Base-by-base conservation (phyloP, 2,888 invertebrate genomes). In the Cheilosia soror region DNA sequence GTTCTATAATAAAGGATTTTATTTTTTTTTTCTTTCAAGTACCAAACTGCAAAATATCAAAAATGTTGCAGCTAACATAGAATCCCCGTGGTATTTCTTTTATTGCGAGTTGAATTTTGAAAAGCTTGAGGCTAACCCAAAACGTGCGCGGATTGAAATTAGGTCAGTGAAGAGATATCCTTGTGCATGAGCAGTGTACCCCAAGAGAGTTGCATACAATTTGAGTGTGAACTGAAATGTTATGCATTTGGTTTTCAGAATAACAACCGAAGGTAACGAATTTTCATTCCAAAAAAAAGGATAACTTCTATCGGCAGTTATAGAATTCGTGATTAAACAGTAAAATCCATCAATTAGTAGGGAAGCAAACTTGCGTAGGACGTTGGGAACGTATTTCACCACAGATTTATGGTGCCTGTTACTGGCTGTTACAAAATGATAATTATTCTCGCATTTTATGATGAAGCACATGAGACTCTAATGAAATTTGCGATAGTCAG, bases 401-500 rank as follows among this genome's bases (percentile, higher is more conserved):
- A 25, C 37, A 4, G 60, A 51, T 71, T 60, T 40, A 58, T 60
- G 66, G 76, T 60, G 58, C 66, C 66, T 76, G 60, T 40, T 51
- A 60, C 66, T 60, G 76, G 25, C 31, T 76, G 76, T 42, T 58
- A 66, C 66, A 25, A 60, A 71, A 68, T 60, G 60, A 51, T 68
- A 60, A 51, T 66, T 58, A 76, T 60, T 76, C 75, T 37, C 76
- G 42, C 29, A 55, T 57, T 66, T 76, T 44, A 68, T 60, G 44
- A 37, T 33, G 25, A 44, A 51, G 76, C 76, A 68, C 66, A 51
- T 76, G 76, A 60, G 20, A 58, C 40, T 11, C 44, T 76, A 66
- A 76, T 76, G 68, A 68, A 76, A 76, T 76, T 76, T 37, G 60
- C 27, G 60, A n/a, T 31, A 68, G 76, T 76, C 76, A 76, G 76